Base-by-base conservation (phyloP, 2,113 vertebrate genomes). In the Dicentrarchus labrax region DNA sequence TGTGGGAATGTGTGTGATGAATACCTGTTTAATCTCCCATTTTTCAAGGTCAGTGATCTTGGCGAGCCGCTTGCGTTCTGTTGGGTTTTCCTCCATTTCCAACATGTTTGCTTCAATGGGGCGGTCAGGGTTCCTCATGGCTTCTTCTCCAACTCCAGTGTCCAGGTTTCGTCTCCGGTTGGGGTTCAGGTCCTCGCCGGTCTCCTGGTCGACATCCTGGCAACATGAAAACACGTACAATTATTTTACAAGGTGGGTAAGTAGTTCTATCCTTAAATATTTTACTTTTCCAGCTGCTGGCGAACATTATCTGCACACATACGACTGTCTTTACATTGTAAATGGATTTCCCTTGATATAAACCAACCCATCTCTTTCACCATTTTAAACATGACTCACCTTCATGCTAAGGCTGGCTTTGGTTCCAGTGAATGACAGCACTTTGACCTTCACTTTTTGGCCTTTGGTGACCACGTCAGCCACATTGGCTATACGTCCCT, bases 351-450 rank as follows among this genome's bases (percentile, higher is more conserved):
- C 48, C 22, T 48, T 1, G 39, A 6, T 30, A 2, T 30, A 30
- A 30, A 30, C 30, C 30, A 30, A 30, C 45, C 3, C n/a, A n/a
- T n/a, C 8, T 45, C 43, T 36, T n/a, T 12, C 17, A 21, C 9
- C 43, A 64, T 41, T 17, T 62, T 17, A 51, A 0, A 7, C 10
- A 10, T 5, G 15, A 57, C 73, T 91, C 90, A 99, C 97, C 97
- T 98, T 99, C 97, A 99, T 99, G 90, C 97, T 99, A 30, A 98
- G 92, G 87, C 97, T 98, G 81, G 97, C 97, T 93, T 98, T 99
- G 78, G 97, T 98, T 56, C 97, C 97, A 9, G 97, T 99, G 83
- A 99, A 98, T 6, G 97, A 98, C 6, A 99, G 91, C 17, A 99
- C 97, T 86, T 99, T 99, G 86, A 98, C 94, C 78, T 98, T 99